These are phyloP conservation scores for Cygnus buccinator DNA, from an alignment of 2,113 vertebrate species.

Conservation along the genomic window DNA sequence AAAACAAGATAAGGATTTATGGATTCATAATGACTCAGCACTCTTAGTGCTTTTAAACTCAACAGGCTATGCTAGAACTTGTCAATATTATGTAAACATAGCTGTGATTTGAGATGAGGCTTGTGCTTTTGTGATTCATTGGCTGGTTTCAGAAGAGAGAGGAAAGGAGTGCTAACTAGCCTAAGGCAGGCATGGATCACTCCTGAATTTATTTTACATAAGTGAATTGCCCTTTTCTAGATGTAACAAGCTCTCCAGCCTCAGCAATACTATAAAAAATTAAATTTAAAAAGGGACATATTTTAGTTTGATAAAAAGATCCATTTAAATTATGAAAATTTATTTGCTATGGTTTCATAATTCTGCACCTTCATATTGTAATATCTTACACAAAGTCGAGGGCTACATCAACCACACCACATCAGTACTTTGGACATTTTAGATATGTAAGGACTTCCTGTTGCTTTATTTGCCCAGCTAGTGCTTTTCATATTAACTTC, in stretches of 20 bases:
- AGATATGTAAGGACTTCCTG: not conserved
- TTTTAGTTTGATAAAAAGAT: not conserved
- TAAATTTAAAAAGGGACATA: not conserved
- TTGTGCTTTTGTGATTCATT: not conserved
- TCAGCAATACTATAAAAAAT: not conserved
- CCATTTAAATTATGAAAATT: not conserved
- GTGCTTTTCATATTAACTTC: not conserved
- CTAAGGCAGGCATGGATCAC: not conserved
- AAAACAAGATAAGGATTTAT: not conserved
- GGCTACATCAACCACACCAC: not conserved
- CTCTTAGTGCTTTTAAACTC: not conserved
- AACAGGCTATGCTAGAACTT: not conserved
- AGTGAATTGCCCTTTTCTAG: not conserved
- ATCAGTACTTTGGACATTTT: not conserved
- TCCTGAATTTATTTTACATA: not conserved
- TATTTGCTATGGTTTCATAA: not conserved
- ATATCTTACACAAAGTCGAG: not conserved
- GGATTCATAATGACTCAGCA: slow-evolving; percentile 73
- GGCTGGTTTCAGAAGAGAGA: not conserved
- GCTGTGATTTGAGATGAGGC: not conserved
- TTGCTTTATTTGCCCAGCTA: not conserved
- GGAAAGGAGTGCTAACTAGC: not conserved
- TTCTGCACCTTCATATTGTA: not conserved
- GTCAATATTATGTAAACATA: slow-evolving; percentile 20
- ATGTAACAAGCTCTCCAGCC: not conserved